Base-by-base conservation (phyloP, 1,140 invertebrate genomes). In the Triops cancriformis region DNA sequence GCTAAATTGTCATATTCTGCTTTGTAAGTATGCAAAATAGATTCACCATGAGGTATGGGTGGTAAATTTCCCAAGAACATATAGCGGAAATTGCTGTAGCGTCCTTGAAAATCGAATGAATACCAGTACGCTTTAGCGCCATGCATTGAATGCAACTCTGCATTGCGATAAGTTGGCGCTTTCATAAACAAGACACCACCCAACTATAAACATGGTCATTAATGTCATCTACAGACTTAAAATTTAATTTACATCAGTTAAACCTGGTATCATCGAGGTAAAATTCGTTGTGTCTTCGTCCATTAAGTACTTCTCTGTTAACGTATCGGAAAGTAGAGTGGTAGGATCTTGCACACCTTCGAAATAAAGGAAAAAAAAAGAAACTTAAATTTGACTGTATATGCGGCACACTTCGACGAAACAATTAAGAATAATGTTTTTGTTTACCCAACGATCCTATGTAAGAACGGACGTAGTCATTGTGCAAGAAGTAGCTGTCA, bases 61-160 rank as follows among this genome's bases (percentile, higher is more conserved):
- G 74, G 74, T 11, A 18, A 10, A 31, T 76, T 45, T 41, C 74
- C 74, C 27, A 41, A 41, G 18, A 76, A 76, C 26, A 76, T 26
- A 28, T 43, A 76, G 37, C 26, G 9, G 10, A 42, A 76, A 23
- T 43, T 42, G 18, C 37, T 76, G 28, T 42, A 64, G 12, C 77
- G 45, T 11, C 77, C 77, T 42, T 78, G 72, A 31, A 76, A 79
- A 42, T 79, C 75, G 51, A 79, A 79, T 7, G 75, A 75, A 28
- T 79, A 79, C 78, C 74, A 76, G 31, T 76, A 79, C n/a, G 9
- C 73, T 28, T 79, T 31, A 5, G 78, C 64, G 37, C 76, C 76
- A 42, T 73, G 75, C 42, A 28, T 27, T 18, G 64, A 26, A 27
- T 79, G 78, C 14, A 79, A 37, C 43, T 78, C 12, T 1, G 72